Evolutionary conservation across 2,797 vertebrate genomes (phyloP).

Genomic region (Microcaecilia unicolor): DNA sequence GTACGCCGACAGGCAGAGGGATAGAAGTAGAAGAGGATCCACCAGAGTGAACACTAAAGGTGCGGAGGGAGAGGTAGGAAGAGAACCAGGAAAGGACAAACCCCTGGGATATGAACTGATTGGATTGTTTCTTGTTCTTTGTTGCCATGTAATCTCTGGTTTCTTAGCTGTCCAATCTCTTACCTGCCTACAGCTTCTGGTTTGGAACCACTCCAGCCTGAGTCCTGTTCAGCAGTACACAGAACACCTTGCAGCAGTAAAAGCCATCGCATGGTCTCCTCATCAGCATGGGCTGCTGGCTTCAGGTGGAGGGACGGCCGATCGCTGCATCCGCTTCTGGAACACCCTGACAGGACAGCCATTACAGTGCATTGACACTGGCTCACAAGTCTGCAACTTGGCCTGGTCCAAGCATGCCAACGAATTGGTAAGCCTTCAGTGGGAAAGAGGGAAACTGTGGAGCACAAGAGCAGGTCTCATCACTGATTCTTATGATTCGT

Average conservation of each 20-base stretch:
- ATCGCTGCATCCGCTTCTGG: constrained; percentile 98
- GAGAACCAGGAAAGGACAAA: too few species aligned
- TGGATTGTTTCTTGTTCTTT: too few species aligned
- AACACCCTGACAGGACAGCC: constrained; percentile 95
- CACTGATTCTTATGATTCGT: too few species aligned
- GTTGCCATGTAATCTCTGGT: too few species aligned
- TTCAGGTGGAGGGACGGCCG: constrained; percentile 86
- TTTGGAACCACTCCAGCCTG: constrained; percentile 95
- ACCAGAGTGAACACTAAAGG: too few species aligned
- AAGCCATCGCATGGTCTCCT: constrained; percentile 96
- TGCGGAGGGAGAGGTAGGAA: too few species aligned
- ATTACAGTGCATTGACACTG: constrained; percentile 90
- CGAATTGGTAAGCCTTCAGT: constrained; percentile 69
- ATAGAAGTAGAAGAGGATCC: too few species aligned
- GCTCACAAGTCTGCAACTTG: constrained; percentile 95
- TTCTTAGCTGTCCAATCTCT: neutral
- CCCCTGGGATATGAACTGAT: too few species aligned
- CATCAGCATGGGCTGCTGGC: constrained; percentile 93
- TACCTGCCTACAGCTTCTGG: constrained; percentile 64
- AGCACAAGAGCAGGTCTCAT: fast-evolving
- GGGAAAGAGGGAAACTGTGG: neutral
- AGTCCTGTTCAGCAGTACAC: constrained; percentile 94
- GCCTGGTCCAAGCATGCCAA: constrained; percentile 98
- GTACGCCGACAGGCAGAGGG: too few species aligned
- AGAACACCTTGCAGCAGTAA: constrained; percentile 91